phyloP scores from a whole-genome alignment of 2,113 vertebrate genomes.

The Pygoscelis adeliae region DNA sequence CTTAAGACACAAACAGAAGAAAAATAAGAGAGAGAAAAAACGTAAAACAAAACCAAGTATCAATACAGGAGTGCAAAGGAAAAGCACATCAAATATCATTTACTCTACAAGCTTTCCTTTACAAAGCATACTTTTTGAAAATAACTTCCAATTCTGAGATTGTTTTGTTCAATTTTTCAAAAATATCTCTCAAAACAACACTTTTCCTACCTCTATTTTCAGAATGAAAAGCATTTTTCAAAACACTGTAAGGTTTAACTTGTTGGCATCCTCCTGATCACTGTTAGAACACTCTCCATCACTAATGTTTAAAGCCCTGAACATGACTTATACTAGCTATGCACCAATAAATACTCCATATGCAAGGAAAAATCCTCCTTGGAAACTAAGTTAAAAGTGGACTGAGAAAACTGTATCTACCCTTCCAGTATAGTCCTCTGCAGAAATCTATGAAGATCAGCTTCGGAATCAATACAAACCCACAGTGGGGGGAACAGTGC shows the following conservation, averaged over 20 bases:
- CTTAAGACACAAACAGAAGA: background rate
- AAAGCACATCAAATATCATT: background rate
- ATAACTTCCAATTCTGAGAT: background rate
- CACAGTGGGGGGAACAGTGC: accelerated
- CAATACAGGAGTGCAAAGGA: background rate
- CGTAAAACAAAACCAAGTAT: background rate
- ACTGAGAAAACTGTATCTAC: background rate
- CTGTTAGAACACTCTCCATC: background rate
- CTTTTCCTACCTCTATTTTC: background rate
- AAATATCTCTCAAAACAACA: background rate
- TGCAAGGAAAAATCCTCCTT: background rate
- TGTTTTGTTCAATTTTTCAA: background rate
- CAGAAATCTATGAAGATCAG: background rate
- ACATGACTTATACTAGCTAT: background rate
- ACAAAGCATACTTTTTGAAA: background rate
- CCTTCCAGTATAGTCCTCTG: background rate
- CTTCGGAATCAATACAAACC: background rate
- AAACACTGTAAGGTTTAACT: background rate
- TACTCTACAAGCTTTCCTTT: background rate
- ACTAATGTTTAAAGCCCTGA: background rate
- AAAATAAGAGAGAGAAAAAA: background rate
- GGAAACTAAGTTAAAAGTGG: background rate
- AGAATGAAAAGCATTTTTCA: background rate
- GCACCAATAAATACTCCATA: background rate
- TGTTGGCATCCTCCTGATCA: background rate